Base-by-base conservation (phyloP, 2,113 vertebrate genomes). In the Bujurquina vittata region DNA sequence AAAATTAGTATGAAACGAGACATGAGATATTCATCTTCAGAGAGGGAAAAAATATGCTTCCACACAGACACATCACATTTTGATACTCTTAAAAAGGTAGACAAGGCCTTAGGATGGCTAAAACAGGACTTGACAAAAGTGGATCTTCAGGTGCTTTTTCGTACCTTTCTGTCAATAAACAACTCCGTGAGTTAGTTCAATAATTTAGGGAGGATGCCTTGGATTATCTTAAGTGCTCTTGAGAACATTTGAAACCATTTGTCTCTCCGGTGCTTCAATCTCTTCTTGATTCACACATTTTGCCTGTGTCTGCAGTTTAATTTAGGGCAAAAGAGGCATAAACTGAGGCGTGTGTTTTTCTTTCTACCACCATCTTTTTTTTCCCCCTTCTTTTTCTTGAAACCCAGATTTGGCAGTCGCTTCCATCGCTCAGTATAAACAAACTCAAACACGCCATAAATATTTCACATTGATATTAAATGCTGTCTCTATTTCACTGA, bases 401-500 rank as follows among this genome's bases (percentile, higher is more conserved):
- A 90, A 88, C 87, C 84, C 74, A 90, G 67, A 89, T 91, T 84
- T 84, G 59, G 63, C 87, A 59, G 78, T 59, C 3, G 18, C 78
- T 89, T 89, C 83, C 79, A 84, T 83, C 33, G 52, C 77, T 81
- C 81, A 54, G 80, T 46, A 89, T 91, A 93, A 94, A 94, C 87
- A 92, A 91, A 75, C 89, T 84, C 77, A 90, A 89, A 90, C 4
- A 8, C 31, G 4, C 73, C 26, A 94, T 94, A 87, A 92, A 94
- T 94, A 87, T 92, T 94, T 94, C 76, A 94, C 85, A 77, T 67
- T 84, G 81, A 91, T 92, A 86, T 89, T 92, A 92, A 93, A 93
- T 80, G 87, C 78, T 73, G 89, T 92, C 83, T 92, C 88, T 54
- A 59, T 90, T 90, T 89, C 87, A 83, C 69, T 87, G 77, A 92